Evolutionary conservation across 2,797 vertebrate species (phyloP).

Genomic region (Coendou prehensilis): DNA sequence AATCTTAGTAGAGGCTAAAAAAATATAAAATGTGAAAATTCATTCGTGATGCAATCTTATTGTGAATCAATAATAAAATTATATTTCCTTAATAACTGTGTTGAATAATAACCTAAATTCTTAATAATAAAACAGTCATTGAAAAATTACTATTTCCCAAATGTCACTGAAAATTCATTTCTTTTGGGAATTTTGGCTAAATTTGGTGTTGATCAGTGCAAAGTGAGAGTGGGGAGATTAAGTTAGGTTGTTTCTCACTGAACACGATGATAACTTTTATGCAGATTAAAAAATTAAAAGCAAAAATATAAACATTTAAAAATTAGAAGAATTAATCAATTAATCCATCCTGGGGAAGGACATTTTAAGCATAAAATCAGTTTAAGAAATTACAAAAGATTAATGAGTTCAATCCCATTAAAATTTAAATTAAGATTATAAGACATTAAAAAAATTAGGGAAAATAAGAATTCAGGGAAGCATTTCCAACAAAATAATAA

Average conservation of each 20-base stretch:
- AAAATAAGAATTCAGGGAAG: neutral
- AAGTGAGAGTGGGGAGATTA: neutral
- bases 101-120: slow-evolving; percentile 31
- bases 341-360: neutral
- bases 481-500: slow-evolving; percentile 25
- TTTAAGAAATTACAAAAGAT: slow-evolving; percentile 12
- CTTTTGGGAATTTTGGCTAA: neutral
- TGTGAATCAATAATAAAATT: slow-evolving; percentile 51
- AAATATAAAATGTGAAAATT: slow-evolving; percentile 37
- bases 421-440: slow-evolving; percentile 26
- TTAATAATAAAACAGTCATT: slow-evolving; percentile 5
- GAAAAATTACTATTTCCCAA: neutral
- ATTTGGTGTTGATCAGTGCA: neutral
- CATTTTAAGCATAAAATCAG: slow-evolving; percentile 4
- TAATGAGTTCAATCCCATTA: neutral
- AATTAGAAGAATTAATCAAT: neutral
- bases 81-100: neutral
- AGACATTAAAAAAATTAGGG: neutral
- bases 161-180: neutral
- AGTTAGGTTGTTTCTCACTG: neutral
- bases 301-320: slow-evolving; percentile 45
- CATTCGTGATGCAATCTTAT: slow-evolving; percentile 54
- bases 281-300: slow-evolving; percentile 31
- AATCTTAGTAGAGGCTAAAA: neutral
- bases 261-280: neutral